Evolutionary conservation across 2,113 vertebrate species (phyloP), one percentile per base, ranked within the genome.

Genomic region (Pachypanchax playfairii): DNA sequence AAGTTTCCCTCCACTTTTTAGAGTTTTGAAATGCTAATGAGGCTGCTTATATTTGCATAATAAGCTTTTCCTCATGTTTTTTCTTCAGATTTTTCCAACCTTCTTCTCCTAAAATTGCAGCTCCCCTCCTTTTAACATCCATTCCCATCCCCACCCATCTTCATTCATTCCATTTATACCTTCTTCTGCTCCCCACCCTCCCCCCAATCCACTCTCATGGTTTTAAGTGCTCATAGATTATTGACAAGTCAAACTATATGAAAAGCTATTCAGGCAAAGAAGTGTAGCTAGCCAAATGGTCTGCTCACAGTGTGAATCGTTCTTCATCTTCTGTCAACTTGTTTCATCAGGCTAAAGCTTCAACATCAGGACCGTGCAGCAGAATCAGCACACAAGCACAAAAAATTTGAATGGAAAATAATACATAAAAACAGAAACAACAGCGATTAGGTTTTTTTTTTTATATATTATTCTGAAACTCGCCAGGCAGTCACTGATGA

Each of bases 11-110:
- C 44, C 54, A 68, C 48, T 73, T 77, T 60, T 47, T 57, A 74
- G 57, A 82, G 79, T 87, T 87, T 86, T 85, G 65, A 89, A 77
- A 87, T 86, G 80, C 36, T 83, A 87, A 88, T 84, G 79, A 82
- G 63, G 54, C 47, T 38, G 65, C 59, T 50, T 55, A 68, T 63
- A 86, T 85, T 86, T 85, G 80, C 86, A 86, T 85, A 81, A 83
- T 79, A 68, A 69, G 58, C 71, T 61, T 73, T 84, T 62, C 69
- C 61, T 72, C 63, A 22, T 65, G 60, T 29, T 64, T 51, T 49
- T 65, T 70, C 47, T 82, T 39, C 25, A 54, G 58, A 64, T 70
- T 46, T 70, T 62, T 52, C 46, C 10, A 53, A 36, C 61, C 55
- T 58, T 77, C 70, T 71, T 75, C 57, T 76, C 42, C 52, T 55